A percentile compares a stretch with the other conserved stretches of the same genome.
These are phyloP conservation scores for Dipodomys merriami DNA, from an alignment of 2,113 vertebrate species.

Conservation along the genomic window DNA sequence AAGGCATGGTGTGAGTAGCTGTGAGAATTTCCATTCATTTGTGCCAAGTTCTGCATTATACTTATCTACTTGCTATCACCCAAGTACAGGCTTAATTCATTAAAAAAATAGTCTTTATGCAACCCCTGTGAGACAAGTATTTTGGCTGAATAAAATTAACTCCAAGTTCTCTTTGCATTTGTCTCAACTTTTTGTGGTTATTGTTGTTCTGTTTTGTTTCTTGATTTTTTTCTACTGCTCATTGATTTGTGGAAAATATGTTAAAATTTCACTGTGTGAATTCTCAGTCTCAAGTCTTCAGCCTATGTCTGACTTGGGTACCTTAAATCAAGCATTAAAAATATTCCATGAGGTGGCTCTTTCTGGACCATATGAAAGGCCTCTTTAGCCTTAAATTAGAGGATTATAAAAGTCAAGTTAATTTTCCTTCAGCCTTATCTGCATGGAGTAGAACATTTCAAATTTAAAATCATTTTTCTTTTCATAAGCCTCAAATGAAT, in stretches of 20 bases:
- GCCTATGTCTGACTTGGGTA: constrained; percentile 27
- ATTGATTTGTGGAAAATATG: not conserved
- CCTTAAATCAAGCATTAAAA: constrained; percentile 48
- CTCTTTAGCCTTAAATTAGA: constrained; percentile 51
- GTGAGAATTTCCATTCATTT: constrained; percentile 69
- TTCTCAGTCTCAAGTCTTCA: not conserved
- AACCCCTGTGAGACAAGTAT: constrained; percentile 72
- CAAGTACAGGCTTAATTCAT: constrained; percentile 81
- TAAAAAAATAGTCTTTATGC: constrained; percentile 70
- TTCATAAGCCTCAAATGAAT: constrained; percentile 56
- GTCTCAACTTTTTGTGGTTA: constrained; percentile 41
- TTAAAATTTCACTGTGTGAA: constrained; percentile 69
- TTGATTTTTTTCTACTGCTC: constrained; percentile 58
- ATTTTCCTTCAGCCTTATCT: constrained; percentile 70
- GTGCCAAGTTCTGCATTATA: constrained; percentile 82
- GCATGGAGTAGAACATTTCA: constrained; percentile 51
- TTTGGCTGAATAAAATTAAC: constrained; percentile 77
- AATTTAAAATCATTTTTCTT: constrained; percentile 62
- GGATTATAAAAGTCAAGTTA: constrained; percentile 56
- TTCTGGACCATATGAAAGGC: not conserved
- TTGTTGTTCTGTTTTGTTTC: constrained; percentile 63
- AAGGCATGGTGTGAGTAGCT: constrained; percentile 78
- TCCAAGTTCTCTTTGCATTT: constrained; percentile 76
- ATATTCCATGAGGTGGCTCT: not conserved
- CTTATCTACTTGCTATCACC: constrained; percentile 84